These are phyloP conservation scores for Apamea epomidion DNA, from an alignment of 2,888 invertebrate species.

Conservation along the genomic window DNA sequence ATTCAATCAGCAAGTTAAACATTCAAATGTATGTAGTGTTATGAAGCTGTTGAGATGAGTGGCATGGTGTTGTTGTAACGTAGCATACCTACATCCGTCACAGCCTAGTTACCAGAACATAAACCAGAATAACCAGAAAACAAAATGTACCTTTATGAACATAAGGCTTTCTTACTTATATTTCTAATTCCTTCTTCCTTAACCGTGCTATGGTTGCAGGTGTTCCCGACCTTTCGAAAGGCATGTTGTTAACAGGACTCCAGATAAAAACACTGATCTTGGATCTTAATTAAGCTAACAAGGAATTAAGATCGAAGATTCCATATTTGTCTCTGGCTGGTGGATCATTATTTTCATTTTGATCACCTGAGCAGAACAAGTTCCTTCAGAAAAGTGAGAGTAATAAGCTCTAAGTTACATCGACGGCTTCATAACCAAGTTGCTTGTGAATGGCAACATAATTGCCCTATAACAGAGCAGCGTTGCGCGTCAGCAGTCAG, in stretches of 20 bases:
- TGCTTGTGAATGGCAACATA: slow-evolving; percentile 33
- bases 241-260: background rate
- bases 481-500: slow-evolving; percentile 42
- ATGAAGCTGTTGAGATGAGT: background rate
- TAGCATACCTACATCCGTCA: background rate
- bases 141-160: background rate
- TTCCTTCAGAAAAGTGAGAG: slow-evolving; percentile 44
- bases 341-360: background rate
- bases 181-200: background rate
- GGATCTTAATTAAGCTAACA: background rate
- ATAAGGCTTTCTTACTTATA: too few species aligned
- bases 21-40: slow-evolving; percentile 28
- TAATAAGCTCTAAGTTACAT: slow-evolving; percentile 34
- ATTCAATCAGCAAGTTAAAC: slow-evolving; percentile 19
- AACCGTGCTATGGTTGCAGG: background rate
- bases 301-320: background rate
- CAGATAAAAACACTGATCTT: background rate
- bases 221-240: background rate
- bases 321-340: too few species aligned
- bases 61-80: background rate
- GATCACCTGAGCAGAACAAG: background rate
- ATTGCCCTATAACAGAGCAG: slow-evolving; percentile 22
- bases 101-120: background rate
- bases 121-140: background rate
- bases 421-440: slow-evolving; percentile 16